Conservation (phyloP, 2,113 vertebrate species). For the Alligator sinensis region DNA sequence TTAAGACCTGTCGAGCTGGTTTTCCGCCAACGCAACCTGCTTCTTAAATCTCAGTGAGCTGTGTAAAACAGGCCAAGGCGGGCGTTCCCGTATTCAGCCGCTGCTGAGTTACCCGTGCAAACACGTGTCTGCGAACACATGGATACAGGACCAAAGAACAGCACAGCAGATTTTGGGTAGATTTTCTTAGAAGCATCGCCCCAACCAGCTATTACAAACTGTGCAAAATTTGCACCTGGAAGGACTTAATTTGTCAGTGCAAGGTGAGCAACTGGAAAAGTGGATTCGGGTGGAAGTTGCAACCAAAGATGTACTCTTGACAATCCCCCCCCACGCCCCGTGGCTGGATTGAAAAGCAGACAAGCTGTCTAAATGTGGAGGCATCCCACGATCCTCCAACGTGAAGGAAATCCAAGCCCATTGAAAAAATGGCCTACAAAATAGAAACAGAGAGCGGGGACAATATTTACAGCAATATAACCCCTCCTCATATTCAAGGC, state of each 20-base stretch:
- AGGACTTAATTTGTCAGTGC: conserved; percentile 55
- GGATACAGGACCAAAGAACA: background rate
- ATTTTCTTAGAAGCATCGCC: background rate
- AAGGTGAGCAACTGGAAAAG: conserved; percentile 42
- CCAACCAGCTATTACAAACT: background rate
- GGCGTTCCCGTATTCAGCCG: background rate
- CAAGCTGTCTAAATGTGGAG: conserved; percentile 47
- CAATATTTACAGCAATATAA: conserved; percentile 47
- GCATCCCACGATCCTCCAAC: background rate
- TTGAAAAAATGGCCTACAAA: conserved; percentile 44
- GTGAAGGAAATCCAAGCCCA: conserved; percentile 51
- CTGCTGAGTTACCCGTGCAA: background rate
- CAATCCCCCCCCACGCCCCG: background rate
- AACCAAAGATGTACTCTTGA: background rate
- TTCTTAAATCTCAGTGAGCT: conserved; percentile 42
- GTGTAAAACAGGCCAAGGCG: conserved; percentile 1
- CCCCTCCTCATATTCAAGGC: background rate
- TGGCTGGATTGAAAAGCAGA: conserved; percentile 61
- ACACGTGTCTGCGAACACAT: background rate
- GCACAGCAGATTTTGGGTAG: background rate
- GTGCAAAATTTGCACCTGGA: background rate
- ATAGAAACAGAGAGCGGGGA: conserved; percentile 42
- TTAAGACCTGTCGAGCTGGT: conserved; percentile 36
- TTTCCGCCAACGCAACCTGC: conserved; percentile 52
- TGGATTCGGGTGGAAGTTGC: conserved; percentile 49